Base-by-base conservation (phyloP, 2,888 invertebrate genomes). In the Amblyjoppa proteus region DNA sequence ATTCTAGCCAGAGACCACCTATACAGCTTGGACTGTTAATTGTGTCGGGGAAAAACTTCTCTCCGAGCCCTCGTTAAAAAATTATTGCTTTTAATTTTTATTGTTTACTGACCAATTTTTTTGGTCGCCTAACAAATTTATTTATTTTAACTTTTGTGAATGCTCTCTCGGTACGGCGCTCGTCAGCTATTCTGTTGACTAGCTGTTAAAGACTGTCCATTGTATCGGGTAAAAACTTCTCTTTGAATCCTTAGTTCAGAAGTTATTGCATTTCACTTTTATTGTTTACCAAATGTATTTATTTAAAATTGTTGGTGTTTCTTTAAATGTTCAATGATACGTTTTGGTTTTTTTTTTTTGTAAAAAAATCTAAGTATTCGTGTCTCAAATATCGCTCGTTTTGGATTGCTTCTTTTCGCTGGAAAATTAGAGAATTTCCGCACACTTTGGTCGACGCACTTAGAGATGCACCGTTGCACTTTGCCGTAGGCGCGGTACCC, bases 391-490 rank as follows among this genome's bases (percentile, higher is more conserved):
- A 13, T 45, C 45, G 3, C 16, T 45, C 1, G 3, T 3, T 45
- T 45, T 45, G 13, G 16, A 13, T 45, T 45, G 6, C 2, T 13
- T 45, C 16, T 45, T 45, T 16, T 4, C 16, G 16, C 11, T 16
- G 16, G 16, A 45, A 45, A 45, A 45, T 13, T 13, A 16, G 45
- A 45, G 11, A 16, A 45, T 45, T 45, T 45, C 11, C 45, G 16
- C 16, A 16, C 45, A 4, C 16, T 45, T 45, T 45, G 45, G 3
- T 45, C 45, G 45, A 45, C 4, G 41, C 56, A 58, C 34, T 49
- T 49, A 16, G 28, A 58, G 56, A 84, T 84, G 84, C 84, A 64
- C 31, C 74, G 83, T 75, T 83, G 79, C 83, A 81, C 76, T 84
- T 73, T 77, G 77, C 56, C 77, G 28, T 13, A 58, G 25, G 73